phyloP scores from a whole-genome alignment of 2,113 vertebrate species.

The Saguinus midas region DNA sequence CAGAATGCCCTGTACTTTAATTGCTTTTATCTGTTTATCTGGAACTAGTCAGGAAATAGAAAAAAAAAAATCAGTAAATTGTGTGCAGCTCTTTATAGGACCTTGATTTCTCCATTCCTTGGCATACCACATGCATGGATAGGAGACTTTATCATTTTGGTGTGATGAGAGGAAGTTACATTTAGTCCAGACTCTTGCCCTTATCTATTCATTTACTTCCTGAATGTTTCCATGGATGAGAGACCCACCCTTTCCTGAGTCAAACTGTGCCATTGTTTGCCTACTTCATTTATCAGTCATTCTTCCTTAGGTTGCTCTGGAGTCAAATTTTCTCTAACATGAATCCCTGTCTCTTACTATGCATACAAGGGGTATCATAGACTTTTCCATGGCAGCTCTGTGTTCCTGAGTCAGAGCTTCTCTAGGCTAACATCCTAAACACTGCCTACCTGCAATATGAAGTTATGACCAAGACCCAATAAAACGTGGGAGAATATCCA shows the following conservation, averaged over 20 bases:
- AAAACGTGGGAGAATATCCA: background rate
- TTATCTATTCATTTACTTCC: slow-evolving; percentile 15
- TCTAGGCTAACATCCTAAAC: background rate
- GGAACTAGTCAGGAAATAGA: background rate
- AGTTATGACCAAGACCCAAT: background rate
- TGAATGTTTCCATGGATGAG: background rate
- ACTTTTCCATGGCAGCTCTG: background rate
- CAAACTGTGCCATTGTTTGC: background rate
- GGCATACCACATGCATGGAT: no score
- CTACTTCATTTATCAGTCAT: background rate
- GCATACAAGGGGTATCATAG: background rate
- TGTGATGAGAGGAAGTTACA: background rate
- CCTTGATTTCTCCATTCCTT: background rate
- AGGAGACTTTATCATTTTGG: background rate
- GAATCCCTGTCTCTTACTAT: background rate
- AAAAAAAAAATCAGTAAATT: background rate
- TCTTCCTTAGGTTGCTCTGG: background rate
- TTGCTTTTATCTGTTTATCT: background rate
- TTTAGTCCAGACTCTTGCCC: background rate
- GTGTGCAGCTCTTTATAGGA: background rate
- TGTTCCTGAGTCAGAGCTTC: background rate
- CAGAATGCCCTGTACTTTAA: background rate
- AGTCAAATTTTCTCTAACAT: background rate
- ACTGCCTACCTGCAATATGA: background rate
- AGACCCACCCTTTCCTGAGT: background rate